Evolutionary conservation across 2,113 vertebrate genomes (phyloP).

Genomic region (Pandion haliaetus): DNA sequence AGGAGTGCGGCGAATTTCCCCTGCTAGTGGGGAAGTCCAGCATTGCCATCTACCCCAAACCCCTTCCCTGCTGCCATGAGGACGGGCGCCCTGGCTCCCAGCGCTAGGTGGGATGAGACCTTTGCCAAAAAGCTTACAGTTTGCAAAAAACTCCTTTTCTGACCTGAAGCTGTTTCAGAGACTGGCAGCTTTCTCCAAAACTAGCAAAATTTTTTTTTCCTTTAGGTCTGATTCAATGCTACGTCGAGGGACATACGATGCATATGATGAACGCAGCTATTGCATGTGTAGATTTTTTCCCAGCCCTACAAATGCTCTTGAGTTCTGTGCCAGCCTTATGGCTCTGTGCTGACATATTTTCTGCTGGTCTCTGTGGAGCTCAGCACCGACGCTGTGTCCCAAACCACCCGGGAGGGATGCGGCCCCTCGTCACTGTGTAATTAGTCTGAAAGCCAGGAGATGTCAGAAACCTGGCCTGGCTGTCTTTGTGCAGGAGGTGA

Average conservation of each 20-base stretch:
- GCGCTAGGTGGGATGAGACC: not conserved
- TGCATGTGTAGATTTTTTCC: not conserved
- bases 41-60: not conserved
- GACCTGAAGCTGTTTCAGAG: not conserved
- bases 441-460: slow-evolving; percentile 17
- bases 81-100: rapidly evolving
- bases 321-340: not conserved
- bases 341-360: slow-evolving; percentile 38
- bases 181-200: not conserved
- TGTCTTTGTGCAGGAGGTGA: not conserved
- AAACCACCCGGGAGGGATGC: not conserved
- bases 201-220: not conserved
- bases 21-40: not conserved
- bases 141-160: not conserved
- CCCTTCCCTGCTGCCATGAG: not conserved
- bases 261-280: not conserved
- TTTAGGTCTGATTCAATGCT: not conserved
- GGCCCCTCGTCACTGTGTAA: not conserved
- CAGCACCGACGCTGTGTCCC: not conserved
- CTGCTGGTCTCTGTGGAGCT: not conserved
- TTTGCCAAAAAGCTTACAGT: not conserved
- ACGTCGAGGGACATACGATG: not conserved
- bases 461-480: not conserved
- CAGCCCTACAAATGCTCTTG: not conserved
- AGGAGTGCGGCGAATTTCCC: not conserved